Percentiles rank a stretch among this genome's conserved stretches.
phyloP scores from a whole-genome alignment of 2,113 vertebrate genomes.

The Apeltes quadracus region DNA sequence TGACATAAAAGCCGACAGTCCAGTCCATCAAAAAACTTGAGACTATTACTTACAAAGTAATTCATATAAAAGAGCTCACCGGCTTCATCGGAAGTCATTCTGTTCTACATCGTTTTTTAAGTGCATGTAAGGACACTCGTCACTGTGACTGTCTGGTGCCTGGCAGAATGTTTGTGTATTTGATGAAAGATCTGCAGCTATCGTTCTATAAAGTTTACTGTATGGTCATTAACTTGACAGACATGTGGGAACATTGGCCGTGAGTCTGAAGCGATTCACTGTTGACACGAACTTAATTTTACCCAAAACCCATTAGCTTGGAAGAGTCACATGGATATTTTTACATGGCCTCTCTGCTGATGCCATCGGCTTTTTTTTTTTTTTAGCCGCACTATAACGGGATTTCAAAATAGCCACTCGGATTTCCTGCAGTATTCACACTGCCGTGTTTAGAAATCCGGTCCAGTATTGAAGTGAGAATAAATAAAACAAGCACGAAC shows the following conservation, averaged over 20 bases:
- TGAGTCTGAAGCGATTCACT: conserved; percentile 35
- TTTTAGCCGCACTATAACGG: conserved; percentile 28
- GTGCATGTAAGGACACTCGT: background rate
- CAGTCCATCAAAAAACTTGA: background rate
- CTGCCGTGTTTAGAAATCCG: conserved; percentile 30
- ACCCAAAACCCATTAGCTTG: conserved; percentile 48
- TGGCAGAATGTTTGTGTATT: background rate
- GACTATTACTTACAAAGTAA: background rate
- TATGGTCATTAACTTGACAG: conserved; percentile 34
- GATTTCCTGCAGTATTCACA: conserved; percentile 49
- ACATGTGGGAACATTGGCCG: conserved; percentile 15
- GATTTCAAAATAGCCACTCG: conserved; percentile 49
- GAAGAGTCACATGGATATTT: conserved; percentile 40
- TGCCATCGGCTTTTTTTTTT: conserved; percentile 35
- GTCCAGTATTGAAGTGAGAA: conserved; percentile 38
- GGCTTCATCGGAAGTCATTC: background rate
- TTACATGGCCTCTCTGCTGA: conserved; percentile 38
- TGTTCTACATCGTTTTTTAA: background rate
- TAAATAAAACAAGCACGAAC: conserved; percentile 59
- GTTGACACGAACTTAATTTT: conserved; percentile 48
- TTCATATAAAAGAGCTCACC: background rate
- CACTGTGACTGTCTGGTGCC: background rate
- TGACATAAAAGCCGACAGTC: background rate
- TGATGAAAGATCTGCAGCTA: background rate
- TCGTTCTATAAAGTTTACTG: background rate